Evolutionary conservation across 2,113 vertebrate species (phyloP), one percentile per base, ranked within the genome.

Genomic region (Oryzias celebensis): DNA sequence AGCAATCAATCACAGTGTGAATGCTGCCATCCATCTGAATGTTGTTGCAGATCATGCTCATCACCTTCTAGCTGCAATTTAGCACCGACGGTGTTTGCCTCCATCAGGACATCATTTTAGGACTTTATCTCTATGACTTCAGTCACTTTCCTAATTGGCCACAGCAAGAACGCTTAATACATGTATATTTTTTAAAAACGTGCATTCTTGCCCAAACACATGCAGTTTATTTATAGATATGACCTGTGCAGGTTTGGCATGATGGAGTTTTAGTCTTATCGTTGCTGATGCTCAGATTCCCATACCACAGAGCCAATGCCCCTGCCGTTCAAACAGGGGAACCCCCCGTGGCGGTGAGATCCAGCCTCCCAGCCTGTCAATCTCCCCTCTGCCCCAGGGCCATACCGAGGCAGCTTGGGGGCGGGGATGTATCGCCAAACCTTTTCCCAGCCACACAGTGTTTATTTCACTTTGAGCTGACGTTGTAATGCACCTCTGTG

Each of bases 391-490:
- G 78, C 87, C 87, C 87, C 71, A 18, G 85, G 85, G 91, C 85
- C 76, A 62, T 41, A 73, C 58, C 74, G 56, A 85, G 84, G 83
- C 86, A 85, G 80, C 89, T 88, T 84, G 83, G 88, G 85, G 86
- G 85, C 70, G 69, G 88, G 77, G 80, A 75, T 62, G 80, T 86
- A 85, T 90, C 78, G 67, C 80, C 76, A 82, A 80, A 68, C 69
- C 79, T 73, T 85, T 81, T 87, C 82, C 62, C 77, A 73, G 80
- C 82, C 84, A 68, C 82, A 70, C 89, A 78, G 88, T 91, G 87
- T 91, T 92, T 91, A 91, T 90, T 91, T 83, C 80, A 71, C 85
- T 86, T 85, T 83, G 89, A 91, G 87, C 87, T 86, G 87, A 91
- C 89, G 90, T 92, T 92, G 90, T 90, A 88, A 90, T 88, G 86